Base-by-base conservation (phyloP, 2,888 invertebrate species). In the Dorcus hopei region DNA sequence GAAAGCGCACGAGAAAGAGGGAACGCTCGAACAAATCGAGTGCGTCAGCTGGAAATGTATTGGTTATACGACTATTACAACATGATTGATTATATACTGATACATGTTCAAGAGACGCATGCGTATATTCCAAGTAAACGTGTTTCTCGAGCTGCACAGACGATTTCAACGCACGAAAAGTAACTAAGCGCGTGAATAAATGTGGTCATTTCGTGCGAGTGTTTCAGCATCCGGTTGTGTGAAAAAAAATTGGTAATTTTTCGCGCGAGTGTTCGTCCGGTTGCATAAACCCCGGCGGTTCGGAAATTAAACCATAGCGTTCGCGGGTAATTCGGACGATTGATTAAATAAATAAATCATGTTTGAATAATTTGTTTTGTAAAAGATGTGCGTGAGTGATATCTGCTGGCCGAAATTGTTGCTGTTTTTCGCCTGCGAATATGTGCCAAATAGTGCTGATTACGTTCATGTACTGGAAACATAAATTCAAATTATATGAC, bases 401-500 rank as follows among this genome's bases (percentile, higher is more conserved):
- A 19, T 9, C 9, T 23, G 16, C n/a, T 38, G 4, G 14, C 11
- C 26, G 14, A 23, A 51, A 19, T 48, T 14, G n/a, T 50, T 52
- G 14, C n/a, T 42, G 9, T 14, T 56, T 23, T 53, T 9, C 23
- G 3, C n/a, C 45, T 16, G 9, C 23, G 52, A 72, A 68, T 68
- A 74, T 74, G 73, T 69, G 68, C 65, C 65, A 63, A 54, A 65
- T 65, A 54, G 59, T 69, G 59, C 63, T 72, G 49, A 66, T 70
- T 52, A 61, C 67, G 39, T 72, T 70, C 54, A 67, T 73, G 69
- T 74, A 71, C 58, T 74, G 74, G 73, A 75, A 74, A 68, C 70
- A 71, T 72, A 75, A 74, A 65, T 65, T 50, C 11, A 50, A 50
- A 50, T 19, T 38, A 9, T 38, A 39, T 50, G 50, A 50, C 39